Evolutionary conservation across 2,797 vertebrate species (phyloP).

Genomic region (Sebastes iracundus): DNA sequence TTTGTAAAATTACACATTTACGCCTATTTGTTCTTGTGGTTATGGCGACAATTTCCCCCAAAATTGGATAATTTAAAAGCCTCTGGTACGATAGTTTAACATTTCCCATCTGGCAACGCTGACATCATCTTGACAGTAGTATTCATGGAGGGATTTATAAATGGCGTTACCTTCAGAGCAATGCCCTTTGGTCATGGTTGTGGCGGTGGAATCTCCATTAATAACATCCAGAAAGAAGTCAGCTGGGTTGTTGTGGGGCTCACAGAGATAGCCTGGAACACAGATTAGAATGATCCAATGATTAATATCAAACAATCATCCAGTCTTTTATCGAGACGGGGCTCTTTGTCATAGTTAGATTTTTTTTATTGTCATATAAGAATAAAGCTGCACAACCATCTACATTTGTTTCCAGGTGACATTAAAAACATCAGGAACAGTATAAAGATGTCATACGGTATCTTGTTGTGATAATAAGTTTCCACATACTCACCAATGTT

Average conservation of each 20-base stretch:
- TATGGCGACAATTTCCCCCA: too few relatives aligned
- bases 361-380: background rate
- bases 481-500: conserved; percentile 80
- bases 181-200: conserved; percentile 70
- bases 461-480: background rate
- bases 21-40: too few relatives aligned
- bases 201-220: conserved; percentile 86
- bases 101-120: too few relatives aligned
- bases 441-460: background rate
- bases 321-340: background rate
- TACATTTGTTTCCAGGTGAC: background rate
- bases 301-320: background rate
- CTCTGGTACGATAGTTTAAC: too few relatives aligned
- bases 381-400: background rate
- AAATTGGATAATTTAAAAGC: rapidly evolving
- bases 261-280: conserved; percentile 87
- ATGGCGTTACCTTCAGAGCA: conserved; percentile 59
- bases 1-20: too few relatives aligned
- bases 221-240: conserved; percentile 96
- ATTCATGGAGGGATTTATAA: background rate
- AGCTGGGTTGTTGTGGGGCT: conserved; percentile 92
- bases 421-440: background rate
- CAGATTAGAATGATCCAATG: background rate
- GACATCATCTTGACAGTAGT: background rate
- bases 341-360: background rate